Conservation (phyloP, 1,140 invertebrate species). For the Andrena cerasifolii region DNA sequence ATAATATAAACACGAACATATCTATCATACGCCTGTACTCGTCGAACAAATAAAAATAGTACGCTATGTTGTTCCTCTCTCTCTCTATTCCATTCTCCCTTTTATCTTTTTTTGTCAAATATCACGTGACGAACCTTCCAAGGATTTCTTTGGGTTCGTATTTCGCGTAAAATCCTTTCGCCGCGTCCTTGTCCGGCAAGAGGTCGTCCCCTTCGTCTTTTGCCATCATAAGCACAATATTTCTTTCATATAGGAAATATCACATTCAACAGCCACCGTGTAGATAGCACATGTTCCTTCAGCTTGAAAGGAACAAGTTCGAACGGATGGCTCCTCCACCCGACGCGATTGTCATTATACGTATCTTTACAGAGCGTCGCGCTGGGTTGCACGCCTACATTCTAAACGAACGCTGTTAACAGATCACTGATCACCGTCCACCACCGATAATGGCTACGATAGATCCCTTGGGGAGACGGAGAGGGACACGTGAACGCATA, state of each 20-base stretch:
- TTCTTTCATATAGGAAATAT: slow-evolving; percentile 27
- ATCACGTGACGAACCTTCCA: slow-evolving; percentile 89
- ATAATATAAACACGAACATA: slow-evolving; percentile 35
- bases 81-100: too few relatives aligned
- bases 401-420: slow-evolving; percentile 20
- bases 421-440: neutral
- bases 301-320: slow-evolving; percentile 29
- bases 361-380: neutral
- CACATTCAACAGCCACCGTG: slow-evolving; percentile 27
- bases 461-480: slow-evolving; percentile 1
- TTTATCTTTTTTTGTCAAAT: slow-evolving; percentile 23
- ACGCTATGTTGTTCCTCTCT: neutral
- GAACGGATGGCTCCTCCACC: slow-evolving; percentile 16
- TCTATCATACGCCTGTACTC: slow-evolving; percentile 6
- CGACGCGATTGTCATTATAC: slow-evolving; percentile 48
- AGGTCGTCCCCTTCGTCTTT: slow-evolving; percentile 92
- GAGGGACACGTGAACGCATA: slow-evolving; percentile 29
- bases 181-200: slow-evolving; percentile 93
- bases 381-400: slow-evolving; percentile 8
- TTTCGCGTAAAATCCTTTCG: slow-evolving; percentile 98
- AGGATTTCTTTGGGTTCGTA: slow-evolving; percentile 99
- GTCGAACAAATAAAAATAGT: slow-evolving; percentile 33
- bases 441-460: slow-evolving; percentile 21
- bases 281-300: slow-evolving; percentile 40
- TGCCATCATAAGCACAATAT: slow-evolving; percentile 83